A percentile compares a stretch with the other conserved stretches of the same genome.
Evolutionary conservation across 2,888 invertebrate genomes (phyloP).

Genomic region (Lasius platythorax): DNA sequence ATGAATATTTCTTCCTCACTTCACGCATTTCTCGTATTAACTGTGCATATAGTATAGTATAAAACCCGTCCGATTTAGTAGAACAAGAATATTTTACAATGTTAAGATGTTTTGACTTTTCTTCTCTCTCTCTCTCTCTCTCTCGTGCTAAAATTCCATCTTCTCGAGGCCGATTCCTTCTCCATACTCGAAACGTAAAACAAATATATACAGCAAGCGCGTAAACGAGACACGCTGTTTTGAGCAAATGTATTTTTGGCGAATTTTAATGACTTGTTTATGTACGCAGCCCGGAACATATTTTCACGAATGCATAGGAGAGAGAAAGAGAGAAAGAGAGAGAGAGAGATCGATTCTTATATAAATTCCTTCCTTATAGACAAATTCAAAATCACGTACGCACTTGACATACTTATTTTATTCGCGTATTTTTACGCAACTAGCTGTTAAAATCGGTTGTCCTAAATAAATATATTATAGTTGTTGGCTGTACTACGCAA

Average conservation of each 20-base stretch:
- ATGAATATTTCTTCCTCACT: neutral
- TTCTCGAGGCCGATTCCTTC: neutral
- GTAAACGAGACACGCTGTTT: neutral
- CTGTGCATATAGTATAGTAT: neutral
- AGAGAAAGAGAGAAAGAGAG: neutral
- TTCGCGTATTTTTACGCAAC: neutral
- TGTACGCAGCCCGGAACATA: slow-evolving; percentile 52
- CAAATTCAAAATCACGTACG: neutral
- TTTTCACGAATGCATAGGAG: slow-evolving; percentile 43
- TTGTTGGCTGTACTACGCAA: neutral
- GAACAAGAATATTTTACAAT: neutral
- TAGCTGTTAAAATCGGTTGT: slow-evolving; percentile 11
- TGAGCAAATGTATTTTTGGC: slow-evolving; percentile 66
- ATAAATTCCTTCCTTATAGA: neutral
- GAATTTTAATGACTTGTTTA: slow-evolving; percentile 71
- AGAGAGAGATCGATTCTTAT: neutral
- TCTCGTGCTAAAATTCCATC: neutral
- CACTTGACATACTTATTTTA: slow-evolving; percentile 27
- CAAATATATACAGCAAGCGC: slow-evolving; percentile 18
- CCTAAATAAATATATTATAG: neutral
- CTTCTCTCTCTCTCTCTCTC: neutral
- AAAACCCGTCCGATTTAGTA: neutral
- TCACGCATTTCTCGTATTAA: neutral
- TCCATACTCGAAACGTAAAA: slow-evolving; percentile 6
- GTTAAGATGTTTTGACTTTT: neutral